Percentiles rank a stretch among this genome's conserved stretches.
These are phyloP conservation scores for Rattus rattus DNA, from an alignment of 2,113 vertebrate genomes.

Conservation along the genomic window DNA sequence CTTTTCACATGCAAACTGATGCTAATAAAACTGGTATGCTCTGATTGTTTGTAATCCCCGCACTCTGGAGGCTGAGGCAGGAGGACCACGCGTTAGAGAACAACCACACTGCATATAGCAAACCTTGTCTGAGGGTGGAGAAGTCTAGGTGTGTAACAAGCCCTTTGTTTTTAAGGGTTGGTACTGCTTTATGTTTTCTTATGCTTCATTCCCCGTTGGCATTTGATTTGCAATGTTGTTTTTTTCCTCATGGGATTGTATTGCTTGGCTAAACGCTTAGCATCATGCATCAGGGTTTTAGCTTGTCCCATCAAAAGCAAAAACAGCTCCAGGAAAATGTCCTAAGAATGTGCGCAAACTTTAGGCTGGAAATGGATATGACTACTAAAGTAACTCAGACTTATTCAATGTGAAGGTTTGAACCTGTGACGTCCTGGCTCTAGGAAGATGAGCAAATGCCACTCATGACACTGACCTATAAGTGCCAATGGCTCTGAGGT, in stretches of 20 bases:
- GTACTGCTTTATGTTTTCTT: slow-evolving; percentile 40
- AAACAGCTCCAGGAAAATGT: slow-evolving; percentile 2
- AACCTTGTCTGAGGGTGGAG: not conserved
- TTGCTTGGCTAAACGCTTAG: slow-evolving; percentile 42
- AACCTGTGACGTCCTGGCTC: slow-evolving; percentile 11
- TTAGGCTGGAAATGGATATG: slow-evolving; percentile 8
- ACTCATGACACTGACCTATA: not conserved
- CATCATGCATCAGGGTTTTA: slow-evolving; percentile 26
- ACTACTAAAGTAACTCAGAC: not conserved
- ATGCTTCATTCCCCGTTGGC: slow-evolving; percentile 4
- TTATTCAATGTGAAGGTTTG: slow-evolving; percentile 30
- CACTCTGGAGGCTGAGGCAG: not conserved
- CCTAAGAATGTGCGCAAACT: not conserved
- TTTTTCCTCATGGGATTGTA: slow-evolving; percentile 42
- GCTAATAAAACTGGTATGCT: not conserved
- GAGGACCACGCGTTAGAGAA: not conserved
- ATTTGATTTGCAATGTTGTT: not conserved
- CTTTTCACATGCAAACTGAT: slow-evolving; percentile 34
- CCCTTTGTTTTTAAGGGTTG: slow-evolving; percentile 46
- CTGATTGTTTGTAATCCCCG: not conserved
- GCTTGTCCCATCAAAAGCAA: slow-evolving; percentile 1
- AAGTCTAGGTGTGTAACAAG: not conserved
- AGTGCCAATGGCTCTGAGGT: not conserved
- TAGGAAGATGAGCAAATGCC: not conserved
- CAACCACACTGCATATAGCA: not conserved